Conservation (phyloP, 2,113 vertebrate genomes). For the Laticauda colubrina region DNA sequence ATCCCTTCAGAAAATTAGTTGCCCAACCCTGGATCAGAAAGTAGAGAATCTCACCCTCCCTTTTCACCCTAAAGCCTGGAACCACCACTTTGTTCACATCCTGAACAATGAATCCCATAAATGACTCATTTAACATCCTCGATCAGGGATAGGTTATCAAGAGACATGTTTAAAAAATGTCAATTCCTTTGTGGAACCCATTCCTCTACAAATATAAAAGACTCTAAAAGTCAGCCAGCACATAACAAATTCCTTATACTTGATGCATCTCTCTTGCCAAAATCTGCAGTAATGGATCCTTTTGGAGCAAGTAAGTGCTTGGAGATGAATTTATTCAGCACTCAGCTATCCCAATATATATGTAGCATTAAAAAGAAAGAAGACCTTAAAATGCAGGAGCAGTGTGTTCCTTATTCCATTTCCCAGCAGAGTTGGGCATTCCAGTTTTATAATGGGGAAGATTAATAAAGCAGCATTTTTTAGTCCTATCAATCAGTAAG, state of each 20-base stretch:
- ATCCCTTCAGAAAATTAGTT: no score
- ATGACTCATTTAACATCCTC: not conserved
- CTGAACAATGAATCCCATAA: not conserved
- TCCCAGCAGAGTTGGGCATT: not conserved
- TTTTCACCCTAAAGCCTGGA: not conserved
- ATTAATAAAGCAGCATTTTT: constrained; percentile 1
- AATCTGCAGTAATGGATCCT: not conserved
- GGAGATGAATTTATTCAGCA: not conserved
- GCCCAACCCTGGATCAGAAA: not conserved
- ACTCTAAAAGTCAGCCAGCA: no score
- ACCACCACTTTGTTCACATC: not conserved
- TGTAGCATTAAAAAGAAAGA: not conserved
- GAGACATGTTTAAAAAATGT: no score
- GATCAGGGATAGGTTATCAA: not conserved
- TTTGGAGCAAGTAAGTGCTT: not conserved
- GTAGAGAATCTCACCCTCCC: not conserved
- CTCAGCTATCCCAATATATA: not conserved
- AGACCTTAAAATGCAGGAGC: not conserved
- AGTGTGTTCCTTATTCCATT: not conserved
- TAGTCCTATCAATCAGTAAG: not conserved
- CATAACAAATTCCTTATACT: not conserved
- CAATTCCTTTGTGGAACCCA: not conserved
- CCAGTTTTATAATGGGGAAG: not conserved
- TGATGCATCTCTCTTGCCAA: not conserved
- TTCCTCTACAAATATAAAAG: not conserved